Evolutionary conservation across 2,888 invertebrate genomes (phyloP), one percentile per base, ranked within the genome.

Genomic region (Catocala sponsa): DNA sequence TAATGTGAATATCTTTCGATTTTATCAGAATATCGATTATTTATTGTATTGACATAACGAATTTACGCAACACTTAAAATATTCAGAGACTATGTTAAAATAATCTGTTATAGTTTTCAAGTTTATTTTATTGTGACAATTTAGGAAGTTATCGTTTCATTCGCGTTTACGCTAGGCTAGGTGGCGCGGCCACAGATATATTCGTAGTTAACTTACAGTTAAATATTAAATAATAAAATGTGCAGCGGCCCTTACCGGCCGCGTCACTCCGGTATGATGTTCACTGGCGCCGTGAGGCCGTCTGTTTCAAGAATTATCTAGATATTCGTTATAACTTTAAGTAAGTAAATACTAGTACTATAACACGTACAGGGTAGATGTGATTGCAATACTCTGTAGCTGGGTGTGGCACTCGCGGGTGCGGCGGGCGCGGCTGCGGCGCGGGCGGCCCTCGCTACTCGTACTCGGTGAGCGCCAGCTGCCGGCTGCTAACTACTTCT

Each of bases 341-440:
- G 84, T 91, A 91, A 91, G 87, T 88, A 88, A 91, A 87, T 87
- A 90, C 91, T 91, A 91, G 84, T 89, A 91, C 87, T 91, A 90
- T 90, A 91, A 88, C 90, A 90, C 91, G 93, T 94, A 94, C 94
- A 94, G 94, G 94, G 94, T 94, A 94, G 94, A 90, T 91, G 90
- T 90, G 86, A 85, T 84, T 90, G 87, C 90, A 89, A 88, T 91
- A 91, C 92, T 91, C 92, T 93, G 93, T 92, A 81, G 82, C 91
- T 90, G 91, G 89, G 86, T 79, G 87, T 77, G 84, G 80, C 84
- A 81, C 86, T 85, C 86, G 86, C 83, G 59, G 63, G 76, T 72
- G 76, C 63, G 65, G 64, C 70, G 70, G 62, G 56, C 46, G 35
- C 33, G 51, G n/a, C 49, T 0, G n/a, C n/a, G 51, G 13, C 35